Percentiles rank a stretch among this genome's conserved stretches.
Evolutionary conservation across 2,113 vertebrate genomes (phyloP).

Genomic region (Poeciliopsis prolifica): DNA sequence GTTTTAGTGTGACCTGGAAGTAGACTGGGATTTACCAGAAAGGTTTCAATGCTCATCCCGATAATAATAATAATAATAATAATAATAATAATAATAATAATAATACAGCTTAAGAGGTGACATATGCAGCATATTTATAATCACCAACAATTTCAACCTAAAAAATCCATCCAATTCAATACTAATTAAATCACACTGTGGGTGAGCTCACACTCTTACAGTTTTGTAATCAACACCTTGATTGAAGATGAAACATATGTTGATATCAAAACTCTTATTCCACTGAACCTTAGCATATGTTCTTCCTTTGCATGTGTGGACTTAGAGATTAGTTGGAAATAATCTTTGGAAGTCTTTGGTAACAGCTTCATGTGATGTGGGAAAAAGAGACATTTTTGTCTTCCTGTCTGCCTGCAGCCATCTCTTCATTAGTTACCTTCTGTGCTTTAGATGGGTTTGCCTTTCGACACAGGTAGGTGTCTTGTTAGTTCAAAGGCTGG

Average conservation of each 20-base stretch:
- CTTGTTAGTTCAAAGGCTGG: constrained; percentile 64
- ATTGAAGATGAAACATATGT: constrained; percentile 33
- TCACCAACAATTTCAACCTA: not conserved
- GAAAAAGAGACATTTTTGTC: constrained; percentile 17
- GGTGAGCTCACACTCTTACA: constrained; percentile 33
- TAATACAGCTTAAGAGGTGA: not conserved
- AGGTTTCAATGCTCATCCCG: not conserved
- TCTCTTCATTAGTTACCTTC: constrained; percentile 44
- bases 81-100: not conserved
- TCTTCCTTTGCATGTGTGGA: constrained; percentile 1
- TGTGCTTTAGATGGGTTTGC: constrained; percentile 43
- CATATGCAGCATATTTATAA: not conserved
- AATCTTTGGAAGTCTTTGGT: not conserved
- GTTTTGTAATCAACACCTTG: constrained; percentile 43
- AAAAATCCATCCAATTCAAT: constrained; percentile 2
- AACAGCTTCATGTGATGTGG: constrained; percentile 1
- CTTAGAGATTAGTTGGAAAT: constrained; percentile 4
- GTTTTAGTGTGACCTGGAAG: not conserved
- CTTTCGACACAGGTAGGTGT: constrained; percentile 56
- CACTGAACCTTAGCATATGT: constrained; percentile 30
- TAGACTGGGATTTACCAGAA: not conserved
- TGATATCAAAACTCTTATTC: constrained; percentile 16
- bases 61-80: not conserved
- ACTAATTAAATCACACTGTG: constrained; percentile 29
- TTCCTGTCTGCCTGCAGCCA: constrained; percentile 25